Evolutionary conservation across 23 tunicate genomes (phyloP).

Genomic region (Clavelina lepadiformis): DNA sequence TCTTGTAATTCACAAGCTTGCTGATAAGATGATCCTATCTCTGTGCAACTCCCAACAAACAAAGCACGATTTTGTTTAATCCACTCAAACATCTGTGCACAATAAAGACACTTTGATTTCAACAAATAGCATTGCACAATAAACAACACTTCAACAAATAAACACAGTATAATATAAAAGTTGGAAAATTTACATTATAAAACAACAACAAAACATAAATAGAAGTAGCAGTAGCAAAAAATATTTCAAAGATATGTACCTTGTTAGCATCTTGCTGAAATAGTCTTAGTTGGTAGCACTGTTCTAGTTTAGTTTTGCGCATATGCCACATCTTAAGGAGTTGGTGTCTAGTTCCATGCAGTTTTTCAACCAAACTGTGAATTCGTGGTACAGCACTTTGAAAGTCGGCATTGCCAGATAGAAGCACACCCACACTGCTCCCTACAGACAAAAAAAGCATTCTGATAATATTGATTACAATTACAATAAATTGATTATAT

Average conservation of each 20-base stretch:
- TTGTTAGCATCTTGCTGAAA: conserved; percentile 88
- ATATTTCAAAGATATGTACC: conserved; percentile 16
- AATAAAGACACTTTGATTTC: neutral
- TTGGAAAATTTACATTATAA: neutral
- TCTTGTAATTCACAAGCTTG: conserved; percentile 82
- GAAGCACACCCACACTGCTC: conserved; percentile 48
- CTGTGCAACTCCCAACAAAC: conserved; percentile 58
- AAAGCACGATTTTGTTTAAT: conserved; percentile 75
- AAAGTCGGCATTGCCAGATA: conserved; percentile 88
- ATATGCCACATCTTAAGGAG: conserved; percentile 73
- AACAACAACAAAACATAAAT: neutral
- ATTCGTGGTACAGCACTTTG: conserved; percentile 91
- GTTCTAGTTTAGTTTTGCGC: conserved; percentile 69
- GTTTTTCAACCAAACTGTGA: conserved; percentile 71
- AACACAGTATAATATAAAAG: neutral
- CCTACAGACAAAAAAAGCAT: too few species aligned
- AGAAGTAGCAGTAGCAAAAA: neutral
- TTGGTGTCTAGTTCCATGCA: conserved; percentile 57
- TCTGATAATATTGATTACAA: too few species aligned
- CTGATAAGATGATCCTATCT: conserved; percentile 61
- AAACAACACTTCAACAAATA: neutral
- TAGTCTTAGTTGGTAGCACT: conserved; percentile 75
- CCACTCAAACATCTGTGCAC: conserved; percentile 95
- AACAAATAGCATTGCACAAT: neutral
- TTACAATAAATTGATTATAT: too few species aligned